Base-by-base conservation (phyloP, 2,888 invertebrate species). In the Drosophila vallismaia region DNA sequence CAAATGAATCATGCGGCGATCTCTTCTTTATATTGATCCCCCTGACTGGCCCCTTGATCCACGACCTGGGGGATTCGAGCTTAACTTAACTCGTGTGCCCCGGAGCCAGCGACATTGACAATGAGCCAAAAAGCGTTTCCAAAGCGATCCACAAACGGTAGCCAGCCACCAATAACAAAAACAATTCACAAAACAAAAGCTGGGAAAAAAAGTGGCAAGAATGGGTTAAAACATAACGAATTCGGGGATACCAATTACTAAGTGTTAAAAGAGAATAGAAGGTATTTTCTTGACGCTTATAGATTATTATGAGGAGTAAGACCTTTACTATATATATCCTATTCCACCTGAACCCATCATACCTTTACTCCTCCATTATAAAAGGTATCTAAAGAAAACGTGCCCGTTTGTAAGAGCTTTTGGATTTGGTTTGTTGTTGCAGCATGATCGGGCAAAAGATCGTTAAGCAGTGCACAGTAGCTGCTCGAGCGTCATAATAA, bases 391-490 rank as follows among this genome's bases (percentile, higher is more conserved):
- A 7, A 56, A 74, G 48, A 72, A 75, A 86, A 86, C 88, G 84
- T 84, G 86, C 76, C 70, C 84, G 66, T 71, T 85, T 53, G 69
- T 71, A 60, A 86, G 76, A 88, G 84, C 84, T 85, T 86, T 85
- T 88, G 88, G 86, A 76, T 83, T 83, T 71, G 72, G 74, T 70
- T 59, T 66, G 64, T 70, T 78, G 71, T 80, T 86, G 80, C 69
- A 66, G 86, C 86, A 88, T 85, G 88, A 85, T 85, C 88, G 71
- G 77, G 87, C 84, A 85, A 82, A 80, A 70, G 69, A 86, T 86
- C 88, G 89, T 88, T 88, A 83, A 88, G 86, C 81, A 83, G 74
- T 87, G 89, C 88, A 87, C 87, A 88, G 87, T 87, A 87, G 87
- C 87, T 81, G 75, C 76, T 77, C 76, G 72, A 77, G 76, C 86